Evolutionary conservation across 1,140 invertebrate species (phyloP).

Genomic region (Leptonema lineaticorne): DNA sequence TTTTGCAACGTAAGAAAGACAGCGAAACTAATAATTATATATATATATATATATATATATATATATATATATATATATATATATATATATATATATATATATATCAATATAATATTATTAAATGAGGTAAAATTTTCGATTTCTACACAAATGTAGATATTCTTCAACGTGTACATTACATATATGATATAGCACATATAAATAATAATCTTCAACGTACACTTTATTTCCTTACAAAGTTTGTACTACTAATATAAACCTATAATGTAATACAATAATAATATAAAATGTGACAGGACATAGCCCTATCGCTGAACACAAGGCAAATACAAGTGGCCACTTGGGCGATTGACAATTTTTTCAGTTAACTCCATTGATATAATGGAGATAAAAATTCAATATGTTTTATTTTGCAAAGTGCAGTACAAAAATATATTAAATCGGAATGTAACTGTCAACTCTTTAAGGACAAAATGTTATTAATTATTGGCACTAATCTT

Average conservation of each 20-base stretch:
- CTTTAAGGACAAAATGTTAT: no score
- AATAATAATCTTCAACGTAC: no score
- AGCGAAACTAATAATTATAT: no score
- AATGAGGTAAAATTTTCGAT: conserved; percentile 10
- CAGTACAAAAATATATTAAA: no score
- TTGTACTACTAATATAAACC: conserved; percentile 20
- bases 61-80: neutral
- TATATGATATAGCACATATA: neutral
- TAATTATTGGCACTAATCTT: no score
- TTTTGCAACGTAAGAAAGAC: no score
- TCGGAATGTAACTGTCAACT: no score
- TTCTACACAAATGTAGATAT: neutral
- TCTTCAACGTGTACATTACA: neutral
- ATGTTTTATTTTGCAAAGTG: no score
- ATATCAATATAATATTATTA: neutral
- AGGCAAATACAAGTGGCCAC: conserved; percentile 14
- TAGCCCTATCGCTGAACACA: conserved; percentile 13
- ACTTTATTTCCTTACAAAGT: neutral
- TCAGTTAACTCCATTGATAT: no score
- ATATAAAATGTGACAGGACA: conserved; percentile 7
- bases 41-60: neutral
- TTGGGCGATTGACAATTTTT: no score
- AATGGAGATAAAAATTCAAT: no score
- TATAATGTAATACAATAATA: conserved; percentile 5
- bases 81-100: neutral